Conservation (phyloP, 2,113 vertebrate genomes). For the Caranx ignobilis region DNA sequence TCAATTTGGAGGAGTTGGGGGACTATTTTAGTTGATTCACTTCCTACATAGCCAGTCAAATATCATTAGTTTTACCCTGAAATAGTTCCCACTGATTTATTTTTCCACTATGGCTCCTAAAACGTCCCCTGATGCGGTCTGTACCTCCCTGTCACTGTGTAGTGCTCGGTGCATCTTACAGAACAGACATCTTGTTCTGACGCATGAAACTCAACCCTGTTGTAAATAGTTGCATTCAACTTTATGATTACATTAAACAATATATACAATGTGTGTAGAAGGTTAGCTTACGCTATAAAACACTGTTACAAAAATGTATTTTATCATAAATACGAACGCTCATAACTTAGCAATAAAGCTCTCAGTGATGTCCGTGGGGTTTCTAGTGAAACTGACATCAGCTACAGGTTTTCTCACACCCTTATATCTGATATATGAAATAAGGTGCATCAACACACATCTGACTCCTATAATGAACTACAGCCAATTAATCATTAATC, state of each 20-base stretch:
- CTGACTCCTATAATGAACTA: neutral
- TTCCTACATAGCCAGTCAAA: conserved; percentile 67
- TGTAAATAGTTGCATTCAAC: neutral
- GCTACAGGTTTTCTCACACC: neutral
- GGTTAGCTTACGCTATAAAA: neutral
- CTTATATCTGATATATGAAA: neutral
- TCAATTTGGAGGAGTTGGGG: conserved; percentile 56
- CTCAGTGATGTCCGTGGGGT: no score
- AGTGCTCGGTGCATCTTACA: conserved; percentile 27
- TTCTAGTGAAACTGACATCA: no score
- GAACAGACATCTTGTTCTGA: conserved; percentile 15
- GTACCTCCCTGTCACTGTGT: conserved; percentile 22
- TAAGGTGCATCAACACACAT: neutral
- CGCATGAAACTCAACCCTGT: conserved; percentile 12
- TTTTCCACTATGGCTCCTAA: conserved; percentile 49
- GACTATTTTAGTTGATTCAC: conserved; percentile 63
- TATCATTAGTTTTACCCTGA: conserved; percentile 63
- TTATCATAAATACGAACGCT: neutral
- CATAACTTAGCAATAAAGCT: no score
- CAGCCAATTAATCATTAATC: neutral
- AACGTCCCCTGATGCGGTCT: conserved; percentile 30
- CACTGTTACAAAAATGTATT: neutral
- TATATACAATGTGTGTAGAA: neutral
- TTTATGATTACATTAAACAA: neutral
- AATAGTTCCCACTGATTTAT: conserved; percentile 56